Conservation (phyloP, 2,797 vertebrate genomes). For the Gymnothorax reevesii region DNA sequence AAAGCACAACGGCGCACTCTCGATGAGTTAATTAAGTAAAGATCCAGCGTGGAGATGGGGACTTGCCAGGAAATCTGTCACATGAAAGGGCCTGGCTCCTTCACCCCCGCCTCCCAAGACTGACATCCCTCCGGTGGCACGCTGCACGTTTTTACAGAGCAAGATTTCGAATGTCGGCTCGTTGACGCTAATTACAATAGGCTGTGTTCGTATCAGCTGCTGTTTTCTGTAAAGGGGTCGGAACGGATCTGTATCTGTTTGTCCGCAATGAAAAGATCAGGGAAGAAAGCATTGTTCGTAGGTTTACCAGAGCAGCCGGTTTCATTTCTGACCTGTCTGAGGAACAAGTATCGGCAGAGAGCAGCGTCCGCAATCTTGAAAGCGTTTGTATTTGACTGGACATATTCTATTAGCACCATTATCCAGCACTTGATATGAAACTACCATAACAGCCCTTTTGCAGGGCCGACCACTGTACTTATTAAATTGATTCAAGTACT, state of each 20-base stretch:
- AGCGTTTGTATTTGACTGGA: neutral
- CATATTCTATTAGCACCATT: neutral
- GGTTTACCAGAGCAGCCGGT: neutral
- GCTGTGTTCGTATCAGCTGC: neutral
- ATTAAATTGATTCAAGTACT: neutral
- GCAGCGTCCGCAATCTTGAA: neutral
- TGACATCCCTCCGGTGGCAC: conserved; percentile 17
- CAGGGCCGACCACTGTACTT: neutral
- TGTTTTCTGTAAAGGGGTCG: neutral
- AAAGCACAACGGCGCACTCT: conserved; percentile 54
- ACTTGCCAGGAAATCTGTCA: conserved; percentile 56
- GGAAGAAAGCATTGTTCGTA: neutral
- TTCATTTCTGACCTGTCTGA: neutral
- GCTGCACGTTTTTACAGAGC: conserved; percentile 11
- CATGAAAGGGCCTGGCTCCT: conserved; percentile 47
- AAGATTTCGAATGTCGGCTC: conserved; percentile 14
- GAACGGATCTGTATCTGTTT: neutral
- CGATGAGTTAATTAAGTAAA: conserved; percentile 59
- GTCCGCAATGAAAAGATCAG: neutral
- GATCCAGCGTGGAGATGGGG: conserved; percentile 40
- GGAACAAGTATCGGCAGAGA: neutral
- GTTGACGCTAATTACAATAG: neutral
- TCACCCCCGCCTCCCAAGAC: conserved; percentile 19
- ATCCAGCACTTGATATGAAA: no score
- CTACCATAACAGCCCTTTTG: neutral